Base-by-base conservation (phyloP, 2,797 vertebrate species). In the Columba guinea region DNA sequence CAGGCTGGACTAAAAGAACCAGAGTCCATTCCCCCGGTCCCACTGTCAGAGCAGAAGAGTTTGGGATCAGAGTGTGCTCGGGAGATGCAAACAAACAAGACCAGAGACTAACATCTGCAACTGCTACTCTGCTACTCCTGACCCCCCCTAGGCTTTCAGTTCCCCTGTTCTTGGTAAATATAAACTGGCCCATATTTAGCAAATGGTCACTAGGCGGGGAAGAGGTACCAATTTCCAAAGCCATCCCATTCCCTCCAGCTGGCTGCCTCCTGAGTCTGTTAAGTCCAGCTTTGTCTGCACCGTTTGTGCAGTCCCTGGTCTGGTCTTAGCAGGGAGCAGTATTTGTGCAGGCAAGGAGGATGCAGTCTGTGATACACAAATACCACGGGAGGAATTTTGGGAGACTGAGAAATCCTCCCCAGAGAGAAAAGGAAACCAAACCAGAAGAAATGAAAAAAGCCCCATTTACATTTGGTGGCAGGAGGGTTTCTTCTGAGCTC, bases 61-160 rank as follows among this genome's bases (percentile, higher is more conserved):
- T 63, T 93, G 84, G 58, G 56, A 78, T 84, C 86, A 69, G 76
- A 94, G 59, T 8, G 73, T 84, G 83, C 89, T 67, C 3, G 2
- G n/a, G 78, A 88, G 87, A 89, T 34, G 15, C 89, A 94, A 95
- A 88, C 86, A 85, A 91, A 96, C 80, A 24, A 94, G 86, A 51
- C 19, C 84, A 46, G 82, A 81, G 62, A 4, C 26, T 30, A 41
- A 79, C 94, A 95, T 83, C 93, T 92, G 86, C 32, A 14, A 73
- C 63, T 71, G 73, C 35, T 74, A 23, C 71, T 89, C 63, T 71
- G 73, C 35, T 74, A 23, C 71, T 89, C 84, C 87, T 53, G 63
- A 58, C 15, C 63, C 27, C 32, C 55, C 20, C 60, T n/a, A 34
- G 19, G 70, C 51, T 49, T 81, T 69, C 68, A 69, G 26, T 78